Evolutionary conservation across 2,113 vertebrate genomes (phyloP), one percentile per base, ranked within the genome.

Genomic region (Tychaedon coryphoeus): DNA sequence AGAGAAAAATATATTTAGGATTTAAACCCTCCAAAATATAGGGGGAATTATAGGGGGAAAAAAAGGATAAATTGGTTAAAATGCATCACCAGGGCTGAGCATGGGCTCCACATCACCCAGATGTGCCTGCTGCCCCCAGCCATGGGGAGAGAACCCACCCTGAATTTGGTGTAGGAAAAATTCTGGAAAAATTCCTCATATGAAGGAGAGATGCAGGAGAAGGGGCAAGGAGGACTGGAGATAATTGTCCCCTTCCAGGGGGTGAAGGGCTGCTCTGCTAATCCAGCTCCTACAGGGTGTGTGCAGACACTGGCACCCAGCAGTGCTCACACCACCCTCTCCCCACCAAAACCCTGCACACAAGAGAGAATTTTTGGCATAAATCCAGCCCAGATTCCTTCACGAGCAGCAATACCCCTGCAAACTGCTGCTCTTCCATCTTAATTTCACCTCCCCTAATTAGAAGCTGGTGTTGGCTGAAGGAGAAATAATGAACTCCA

Each of bases 41-140:
- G 5, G 10, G 13, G 15, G 6, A 19, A 57, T 65, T 43, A 36
- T 0, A 10, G 36, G 20, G 20, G 38, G 11, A 3, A 6, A 47
- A 54, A 51, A 36, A 2, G 1, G 12, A 40, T 25, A 28, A 60
- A 87, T 24, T 10, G 19, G 17, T 10, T 57, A 53, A 79, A 92
- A 62, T 14, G 31, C 60, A 50, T 19, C 47, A 36, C 8, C 22
- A 45, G 33, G 31, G 69, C 45, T 71, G 36, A 90, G 61, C 45
- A 16, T 6, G 0, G 0, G 6, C 36, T 43, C 2, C 0, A 0
- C 10, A n/a, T 2, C 1, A 2, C 23, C 14, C 57, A 18, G 58
- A 54, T 15, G 38, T n/a, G 38, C 18, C 57, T 33, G 42, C 50
- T 24, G 78, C 17, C 22, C 33, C 19, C 54, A 18, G 43, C 43